Percentiles rank a stretch among this genome's conserved stretches.
phyloP scores from a whole-genome alignment of 2,113 vertebrate species.

The Chiloscyllium plagiosum region DNA sequence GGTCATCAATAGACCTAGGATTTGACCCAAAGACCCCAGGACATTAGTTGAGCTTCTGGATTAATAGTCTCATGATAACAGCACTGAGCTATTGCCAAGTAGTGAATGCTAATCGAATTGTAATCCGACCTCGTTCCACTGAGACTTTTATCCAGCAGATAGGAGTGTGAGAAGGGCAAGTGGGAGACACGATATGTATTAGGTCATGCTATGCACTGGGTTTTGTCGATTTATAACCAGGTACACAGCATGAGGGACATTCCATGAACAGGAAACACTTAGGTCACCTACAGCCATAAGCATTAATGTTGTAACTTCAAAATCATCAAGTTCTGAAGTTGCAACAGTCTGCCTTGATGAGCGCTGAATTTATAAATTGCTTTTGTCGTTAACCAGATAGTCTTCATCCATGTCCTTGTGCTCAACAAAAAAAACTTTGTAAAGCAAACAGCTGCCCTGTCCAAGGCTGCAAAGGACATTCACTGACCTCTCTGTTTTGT shows the following conservation, averaged over 20 bases:
- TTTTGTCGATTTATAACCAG: neutral
- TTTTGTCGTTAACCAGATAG: neutral
- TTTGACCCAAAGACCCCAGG: no score
- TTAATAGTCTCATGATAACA: no score
- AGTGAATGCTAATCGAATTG: no score
- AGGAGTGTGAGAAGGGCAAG: no score
- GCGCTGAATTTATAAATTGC: neutral
- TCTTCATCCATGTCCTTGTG: neutral
- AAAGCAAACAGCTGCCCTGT: neutral
- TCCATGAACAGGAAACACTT: neutral
- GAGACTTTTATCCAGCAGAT: no score
- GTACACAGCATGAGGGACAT: neutral
- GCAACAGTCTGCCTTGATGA: neutral
- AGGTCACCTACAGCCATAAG: neutral
- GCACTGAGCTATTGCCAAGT: no score
- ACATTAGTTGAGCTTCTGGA: no score
- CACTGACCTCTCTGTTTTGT: neutral
- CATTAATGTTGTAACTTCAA: neutral
- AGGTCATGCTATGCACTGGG: neutral
- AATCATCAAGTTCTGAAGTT: neutral
- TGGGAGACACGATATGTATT: neutral
- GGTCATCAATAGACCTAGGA: no score
- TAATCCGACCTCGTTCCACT: no score
- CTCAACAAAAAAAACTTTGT: neutral
- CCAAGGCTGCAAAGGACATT: neutral